These are phyloP conservation scores for Macropis europaea DNA, from an alignment of 2,888 invertebrate genomes.

Conservation along the genomic window DNA sequence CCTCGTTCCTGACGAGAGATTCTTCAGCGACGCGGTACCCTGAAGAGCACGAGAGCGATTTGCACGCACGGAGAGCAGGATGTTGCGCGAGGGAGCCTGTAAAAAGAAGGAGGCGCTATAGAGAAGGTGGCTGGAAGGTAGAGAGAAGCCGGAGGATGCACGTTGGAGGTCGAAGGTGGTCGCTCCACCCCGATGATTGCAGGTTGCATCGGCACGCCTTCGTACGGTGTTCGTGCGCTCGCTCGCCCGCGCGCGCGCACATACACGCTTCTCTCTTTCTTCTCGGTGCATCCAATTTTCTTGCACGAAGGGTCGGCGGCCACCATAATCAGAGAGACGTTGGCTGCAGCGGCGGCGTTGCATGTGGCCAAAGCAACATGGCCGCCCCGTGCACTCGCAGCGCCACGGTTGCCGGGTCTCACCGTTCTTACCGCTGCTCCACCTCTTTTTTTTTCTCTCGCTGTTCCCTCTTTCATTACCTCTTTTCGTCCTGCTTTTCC, in stretches of 20 bases:
- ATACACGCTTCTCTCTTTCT: slow-evolving; percentile 29
- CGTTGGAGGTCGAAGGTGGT: slow-evolving; percentile 64
- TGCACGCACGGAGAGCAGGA: too few relatives aligned
- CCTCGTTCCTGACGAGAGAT: too few relatives aligned
- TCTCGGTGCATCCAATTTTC: slow-evolving; percentile 74
- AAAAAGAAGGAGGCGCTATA: too few relatives aligned
- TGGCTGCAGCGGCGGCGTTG: slow-evolving; percentile 63
- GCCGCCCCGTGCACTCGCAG: slow-evolving; percentile 63
- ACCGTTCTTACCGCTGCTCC: not conserved
- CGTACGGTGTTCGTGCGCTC: slow-evolving; percentile 38
- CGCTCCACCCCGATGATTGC: slow-evolving; percentile 79
- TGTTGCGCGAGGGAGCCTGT: too few relatives aligned
- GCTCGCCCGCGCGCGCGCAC: slow-evolving; percentile 34
- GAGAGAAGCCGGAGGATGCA: slow-evolving; percentile 38
- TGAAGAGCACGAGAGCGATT: too few relatives aligned
- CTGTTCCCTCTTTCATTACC: slow-evolving; percentile 37
- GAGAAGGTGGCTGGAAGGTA: slow-evolving; percentile 20
- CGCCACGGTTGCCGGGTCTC: slow-evolving; percentile 42
- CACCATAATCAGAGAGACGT: slow-evolving; percentile 78
- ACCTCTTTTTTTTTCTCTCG: slow-evolving; percentile 31
- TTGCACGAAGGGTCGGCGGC: slow-evolving; percentile 68
- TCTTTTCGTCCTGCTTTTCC: slow-evolving; percentile 27
- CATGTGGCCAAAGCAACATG: slow-evolving; percentile 75
- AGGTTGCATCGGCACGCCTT: slow-evolving; percentile 78
- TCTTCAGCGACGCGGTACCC: too few relatives aligned